Percentiles rank a stretch among this genome's conserved stretches.
Evolutionary conservation across 2,113 vertebrate species (phyloP).

Genomic region (Catagonus wagneri): DNA sequence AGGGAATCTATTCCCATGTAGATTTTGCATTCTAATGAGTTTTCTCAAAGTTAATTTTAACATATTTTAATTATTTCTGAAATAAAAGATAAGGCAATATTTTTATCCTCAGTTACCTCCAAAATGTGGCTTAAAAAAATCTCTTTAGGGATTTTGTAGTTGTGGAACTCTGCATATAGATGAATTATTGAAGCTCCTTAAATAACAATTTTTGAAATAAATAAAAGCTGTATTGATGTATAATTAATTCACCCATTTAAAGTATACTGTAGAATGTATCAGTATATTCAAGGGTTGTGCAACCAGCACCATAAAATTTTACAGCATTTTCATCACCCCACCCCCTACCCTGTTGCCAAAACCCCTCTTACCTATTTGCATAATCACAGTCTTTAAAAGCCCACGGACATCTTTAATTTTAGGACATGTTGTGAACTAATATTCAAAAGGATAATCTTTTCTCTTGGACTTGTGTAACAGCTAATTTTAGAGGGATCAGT

Average conservation of each 20-base stretch:
- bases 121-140: not conserved
- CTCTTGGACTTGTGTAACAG: not conserved
- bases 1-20: not conserved
- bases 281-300: not conserved
- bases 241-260: slow-evolving; percentile 45
- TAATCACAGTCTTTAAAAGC: slow-evolving; percentile 1
- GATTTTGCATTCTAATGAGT: slow-evolving; percentile 44
- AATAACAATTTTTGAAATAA: not conserved
- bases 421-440: not conserved
- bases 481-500: slow-evolving; percentile 1
- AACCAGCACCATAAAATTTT: not conserved
- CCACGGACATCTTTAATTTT: not conserved
- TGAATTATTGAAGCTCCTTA: slow-evolving; percentile 10
- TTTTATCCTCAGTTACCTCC: slow-evolving; percentile 9
- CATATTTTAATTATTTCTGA: slow-evolving; percentile 33
- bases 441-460: not conserved
- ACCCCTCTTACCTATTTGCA: not conserved
- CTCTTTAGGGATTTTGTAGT: not conserved
- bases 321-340: not conserved
- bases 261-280: not conserved
- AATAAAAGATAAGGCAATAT: not conserved
- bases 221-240: slow-evolving; percentile 1
- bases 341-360: not conserved
- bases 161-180: not conserved
- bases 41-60: slow-evolving; percentile 58